Evolutionary conservation across 2,113 vertebrate species (phyloP).

Genomic region (Menura novaehollandiae): DNA sequence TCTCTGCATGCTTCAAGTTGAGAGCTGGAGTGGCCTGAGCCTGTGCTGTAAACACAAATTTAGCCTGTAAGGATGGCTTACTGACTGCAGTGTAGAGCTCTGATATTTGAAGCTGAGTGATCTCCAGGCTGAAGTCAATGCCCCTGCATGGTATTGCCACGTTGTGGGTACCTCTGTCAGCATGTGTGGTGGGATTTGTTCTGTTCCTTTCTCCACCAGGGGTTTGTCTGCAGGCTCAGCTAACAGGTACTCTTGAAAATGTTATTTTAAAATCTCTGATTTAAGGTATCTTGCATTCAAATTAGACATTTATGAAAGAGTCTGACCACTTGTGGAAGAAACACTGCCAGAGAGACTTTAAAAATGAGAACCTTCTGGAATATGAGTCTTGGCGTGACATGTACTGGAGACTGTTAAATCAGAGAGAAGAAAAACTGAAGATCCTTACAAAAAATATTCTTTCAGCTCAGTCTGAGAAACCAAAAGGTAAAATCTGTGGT

Average conservation of each 20-base stretch:
- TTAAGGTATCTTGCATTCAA: not conserved
- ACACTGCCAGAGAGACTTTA: slow-evolving; percentile 84
- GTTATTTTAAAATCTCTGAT: not conserved
- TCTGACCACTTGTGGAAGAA: slow-evolving; percentile 84
- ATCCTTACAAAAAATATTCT: slow-evolving; percentile 81
- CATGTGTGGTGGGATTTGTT: not conserved
- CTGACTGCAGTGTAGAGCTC: not conserved
- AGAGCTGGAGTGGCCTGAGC: not conserved
- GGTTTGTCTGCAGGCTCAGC: not conserved
- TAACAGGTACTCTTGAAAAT: not conserved
- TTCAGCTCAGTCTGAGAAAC: slow-evolving; percentile 80
- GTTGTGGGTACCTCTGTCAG: not conserved
- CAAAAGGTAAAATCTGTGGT: slow-evolving; percentile 74
- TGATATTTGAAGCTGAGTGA: not conserved
- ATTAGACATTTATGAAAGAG: slow-evolving; percentile 72
- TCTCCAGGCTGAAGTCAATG: not conserved
- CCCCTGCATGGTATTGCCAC: not conserved
- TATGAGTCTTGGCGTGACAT: slow-evolving; percentile 89
- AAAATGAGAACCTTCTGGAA: slow-evolving; percentile 70
- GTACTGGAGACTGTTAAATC: slow-evolving; percentile 79
- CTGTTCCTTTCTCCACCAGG: not conserved
- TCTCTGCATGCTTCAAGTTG: not conserved
- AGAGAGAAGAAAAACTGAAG: slow-evolving; percentile 82
- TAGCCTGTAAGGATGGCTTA: not conserved
- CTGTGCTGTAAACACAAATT: not conserved